Conservation (phyloP, 2,797 vertebrate species). For the Melanotaenia boesemani region DNA sequence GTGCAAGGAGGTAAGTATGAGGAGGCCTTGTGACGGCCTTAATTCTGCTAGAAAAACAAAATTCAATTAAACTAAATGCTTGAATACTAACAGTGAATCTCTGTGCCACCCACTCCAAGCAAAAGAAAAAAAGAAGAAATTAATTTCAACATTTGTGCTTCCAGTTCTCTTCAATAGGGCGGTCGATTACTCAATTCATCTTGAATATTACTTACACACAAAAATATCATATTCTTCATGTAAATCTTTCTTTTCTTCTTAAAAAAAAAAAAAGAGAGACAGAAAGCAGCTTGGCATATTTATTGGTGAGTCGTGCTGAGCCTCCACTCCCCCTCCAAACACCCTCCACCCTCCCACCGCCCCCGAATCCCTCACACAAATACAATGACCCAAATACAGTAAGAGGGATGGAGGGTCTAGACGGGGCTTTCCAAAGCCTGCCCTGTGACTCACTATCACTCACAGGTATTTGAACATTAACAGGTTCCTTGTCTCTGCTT, state of each 20-base stretch:
- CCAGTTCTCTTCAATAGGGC: slow-evolving; percentile 61
- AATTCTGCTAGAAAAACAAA: slow-evolving; percentile 23
- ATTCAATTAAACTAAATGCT: slow-evolving; percentile 60
- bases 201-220: slow-evolving; percentile 69
- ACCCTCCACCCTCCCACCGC: slow-evolving; percentile 32
- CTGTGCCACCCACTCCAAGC: slow-evolving; percentile 28
- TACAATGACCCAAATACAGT: slow-evolving; percentile 76
- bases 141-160: slow-evolving; percentile 67
- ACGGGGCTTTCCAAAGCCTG: background rate
- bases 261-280: slow-evolving; percentile 30
- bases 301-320: slow-evolving; percentile 70
- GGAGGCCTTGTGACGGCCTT: slow-evolving; percentile 9
- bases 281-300: slow-evolving; percentile 78
- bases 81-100: slow-evolving; percentile 44
- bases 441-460: background rate
- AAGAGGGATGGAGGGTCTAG: slow-evolving; percentile 46
- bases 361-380: slow-evolving; percentile 61
- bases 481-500: background rate
- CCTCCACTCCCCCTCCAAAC: slow-evolving; percentile 28
- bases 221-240: slow-evolving; percentile 73
- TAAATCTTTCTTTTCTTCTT: slow-evolving; percentile 68
- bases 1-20: slow-evolving; percentile 9
- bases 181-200: slow-evolving; percentile 57
- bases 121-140: slow-evolving; percentile 49
- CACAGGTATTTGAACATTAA: background rate